Conservation (phyloP, 2,113 vertebrate species). For the Lycocorax pyrrhopterus region DNA sequence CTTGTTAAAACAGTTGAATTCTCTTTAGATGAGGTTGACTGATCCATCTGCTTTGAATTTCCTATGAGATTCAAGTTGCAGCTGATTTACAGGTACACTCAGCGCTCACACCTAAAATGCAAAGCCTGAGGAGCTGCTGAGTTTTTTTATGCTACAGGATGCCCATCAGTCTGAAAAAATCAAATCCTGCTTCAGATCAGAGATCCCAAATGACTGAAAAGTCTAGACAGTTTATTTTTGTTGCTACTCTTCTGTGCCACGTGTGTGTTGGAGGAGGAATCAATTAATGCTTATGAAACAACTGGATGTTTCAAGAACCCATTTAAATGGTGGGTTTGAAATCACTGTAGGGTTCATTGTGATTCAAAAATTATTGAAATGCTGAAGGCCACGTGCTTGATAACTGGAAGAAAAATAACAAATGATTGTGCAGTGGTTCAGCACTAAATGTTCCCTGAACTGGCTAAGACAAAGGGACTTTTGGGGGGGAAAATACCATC, state of each 20-base stretch:
- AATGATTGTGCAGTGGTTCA: constrained; percentile 29
- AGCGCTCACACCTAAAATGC: neutral
- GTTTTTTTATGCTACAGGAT: neutral
- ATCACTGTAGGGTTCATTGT: constrained; percentile 42
- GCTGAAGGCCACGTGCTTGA: neutral
- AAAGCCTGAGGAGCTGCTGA: neutral
- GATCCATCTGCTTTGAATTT: neutral
- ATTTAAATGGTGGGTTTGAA: constrained; percentile 36
- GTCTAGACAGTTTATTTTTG: constrained; percentile 16
- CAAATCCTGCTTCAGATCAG: neutral
- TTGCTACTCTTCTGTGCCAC: neutral
- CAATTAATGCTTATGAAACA: constrained; percentile 38
- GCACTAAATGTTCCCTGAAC: constrained; percentile 36
- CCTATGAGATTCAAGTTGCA: neutral
- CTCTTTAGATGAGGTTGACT: neutral
- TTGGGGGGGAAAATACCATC: neutral
- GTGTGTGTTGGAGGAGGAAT: constrained; percentile 41
- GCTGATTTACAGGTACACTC: neutral
- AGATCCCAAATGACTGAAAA: neutral
- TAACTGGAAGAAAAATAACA: constrained; percentile 47
- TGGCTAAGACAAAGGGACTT: constrained; percentile 41
- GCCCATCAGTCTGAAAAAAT: neutral
- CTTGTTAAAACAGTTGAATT: neutral
- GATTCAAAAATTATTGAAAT: constrained; percentile 53
- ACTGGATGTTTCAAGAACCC: constrained; percentile 23